These are phyloP conservation scores for Caenorhabditis sp. DNA, from an alignment of 2,888 invertebrate genomes.

Conservation along the genomic window DNA sequence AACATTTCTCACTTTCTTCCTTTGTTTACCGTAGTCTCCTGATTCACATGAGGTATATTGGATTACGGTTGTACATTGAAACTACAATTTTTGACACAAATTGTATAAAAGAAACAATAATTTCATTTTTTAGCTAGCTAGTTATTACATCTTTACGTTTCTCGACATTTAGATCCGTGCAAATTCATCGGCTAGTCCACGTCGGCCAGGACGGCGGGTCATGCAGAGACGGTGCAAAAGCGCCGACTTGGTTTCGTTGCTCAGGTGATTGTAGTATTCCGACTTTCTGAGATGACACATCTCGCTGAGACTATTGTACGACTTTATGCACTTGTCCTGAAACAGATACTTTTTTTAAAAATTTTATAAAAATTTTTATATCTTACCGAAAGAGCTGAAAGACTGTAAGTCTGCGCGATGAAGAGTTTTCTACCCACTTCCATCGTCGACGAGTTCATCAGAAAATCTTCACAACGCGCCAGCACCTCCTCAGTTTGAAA, in stretches of 20 bases:
- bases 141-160: no score
- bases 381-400: conserved; percentile 10
- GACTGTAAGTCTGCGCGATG: conserved; percentile 5
- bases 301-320: conserved; percentile 4
- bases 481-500: conserved; percentile 20
- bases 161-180: no score
- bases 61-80: conserved; percentile 32
- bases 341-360: neutral
- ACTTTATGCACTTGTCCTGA: conserved; percentile 15
- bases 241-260: conserved; percentile 15
- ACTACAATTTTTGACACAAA: conserved; percentile 9
- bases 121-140: no score
- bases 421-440: conserved; percentile 7
- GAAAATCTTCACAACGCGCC: conserved; percentile 29
- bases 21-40: conserved; percentile 32
- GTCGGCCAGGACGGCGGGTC: no score
- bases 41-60: conserved; percentile 38
- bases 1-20: neutral
- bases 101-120: conserved; percentile 17
- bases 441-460: neutral
- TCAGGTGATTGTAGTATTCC: conserved; percentile 9
- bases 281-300: conserved; percentile 1
- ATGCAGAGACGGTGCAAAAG: conserved; percentile 22
- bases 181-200: no score
- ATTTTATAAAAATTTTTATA: neutral